Base-by-base conservation (phyloP, 2,888 invertebrate species). In the Mythimna lalbum region DNA sequence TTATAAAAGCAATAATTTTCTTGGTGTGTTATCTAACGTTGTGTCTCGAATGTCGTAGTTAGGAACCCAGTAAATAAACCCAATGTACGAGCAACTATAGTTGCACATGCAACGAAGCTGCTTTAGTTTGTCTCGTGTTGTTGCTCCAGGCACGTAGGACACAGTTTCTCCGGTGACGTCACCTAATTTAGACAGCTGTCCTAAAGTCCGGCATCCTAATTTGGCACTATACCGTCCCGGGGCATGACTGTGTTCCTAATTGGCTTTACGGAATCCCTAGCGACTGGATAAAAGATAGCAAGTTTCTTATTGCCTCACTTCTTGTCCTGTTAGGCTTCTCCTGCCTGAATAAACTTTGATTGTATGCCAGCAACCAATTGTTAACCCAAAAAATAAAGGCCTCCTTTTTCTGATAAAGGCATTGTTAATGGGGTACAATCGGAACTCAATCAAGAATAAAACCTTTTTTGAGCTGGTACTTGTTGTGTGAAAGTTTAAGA, bases 111-210 rank as follows among this genome's bases (percentile, higher is more conserved):
- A 72, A 72, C 72, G 81, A 69, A 74, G 61, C 39, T 64, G 78
- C 73, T 83, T 83, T 60, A 80, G 78, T 81, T 73, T 52, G 63
- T 61, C 43, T 62, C 61, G 52, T 52, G 62, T 65, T 71, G 64
- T 78, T 67, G 69, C 73, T 65, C 66, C 52, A 21, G 70, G 55
- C 72, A 84, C 80, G 80, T 81, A 70, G 56, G 52, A 64, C 23
- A 61, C 69, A 75, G 81, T 78, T 81, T 65, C 61, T 63, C 53
- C 59, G 23, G 63, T 63, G 61, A 72, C 57, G 66, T 70, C 62
- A n/a, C 76, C 63, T 76, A 81, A 82, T 82, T 74, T 74, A 76
- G 76, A 76, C 73, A 82, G 63, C 82, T 81, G 79, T 78, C 79
- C 63, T 61, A 68, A 78, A 81, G 78, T 73, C 66, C 66, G 60